These are phyloP conservation scores for Emys orbicularis DNA, from an alignment of 2,797 vertebrate genomes.

Conservation along the genomic window DNA sequence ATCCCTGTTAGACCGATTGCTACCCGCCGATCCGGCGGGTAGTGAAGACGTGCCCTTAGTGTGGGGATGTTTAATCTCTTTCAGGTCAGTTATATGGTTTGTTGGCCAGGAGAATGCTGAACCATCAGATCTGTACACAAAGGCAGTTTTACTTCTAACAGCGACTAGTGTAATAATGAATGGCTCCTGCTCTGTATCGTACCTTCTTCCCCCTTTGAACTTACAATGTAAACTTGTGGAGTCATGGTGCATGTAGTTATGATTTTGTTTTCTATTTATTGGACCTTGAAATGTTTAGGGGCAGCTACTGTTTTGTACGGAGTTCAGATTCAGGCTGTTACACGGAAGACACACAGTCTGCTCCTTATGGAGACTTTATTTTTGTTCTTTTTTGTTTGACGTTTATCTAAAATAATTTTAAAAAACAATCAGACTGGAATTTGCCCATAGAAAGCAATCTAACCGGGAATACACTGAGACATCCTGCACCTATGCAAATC, in stretches of 20 bases:
- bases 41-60: too few species aligned
- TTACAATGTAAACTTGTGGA: not conserved
- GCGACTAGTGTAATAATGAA: not conserved
- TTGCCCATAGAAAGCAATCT: slow-evolving; percentile 17
- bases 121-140: not conserved
- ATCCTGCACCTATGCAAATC: slow-evolving; percentile 31
- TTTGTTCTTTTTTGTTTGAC: slow-evolving; percentile 5
- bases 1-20: too few species aligned
- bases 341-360: not conserved
- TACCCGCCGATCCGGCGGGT: too few species aligned
- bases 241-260: slow-evolving; percentile 7
- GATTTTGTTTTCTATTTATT: slow-evolving; percentile 55
- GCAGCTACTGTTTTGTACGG: slow-evolving; percentile 10
- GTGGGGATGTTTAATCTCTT: not conserved
- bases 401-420: not conserved
- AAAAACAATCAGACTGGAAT: slow-evolving; percentile 22
- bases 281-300: slow-evolving; percentile 14
- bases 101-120: slow-evolving; percentile 7
- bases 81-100: not conserved
- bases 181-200: not conserved
- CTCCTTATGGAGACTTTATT: not conserved
- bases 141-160: not conserved
- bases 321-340: not conserved
- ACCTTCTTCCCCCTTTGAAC: not conserved
- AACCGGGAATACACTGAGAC: not conserved